Base-by-base conservation (phyloP, 2,888 invertebrate genomes). In the Onthophagus sagittarius region DNA sequence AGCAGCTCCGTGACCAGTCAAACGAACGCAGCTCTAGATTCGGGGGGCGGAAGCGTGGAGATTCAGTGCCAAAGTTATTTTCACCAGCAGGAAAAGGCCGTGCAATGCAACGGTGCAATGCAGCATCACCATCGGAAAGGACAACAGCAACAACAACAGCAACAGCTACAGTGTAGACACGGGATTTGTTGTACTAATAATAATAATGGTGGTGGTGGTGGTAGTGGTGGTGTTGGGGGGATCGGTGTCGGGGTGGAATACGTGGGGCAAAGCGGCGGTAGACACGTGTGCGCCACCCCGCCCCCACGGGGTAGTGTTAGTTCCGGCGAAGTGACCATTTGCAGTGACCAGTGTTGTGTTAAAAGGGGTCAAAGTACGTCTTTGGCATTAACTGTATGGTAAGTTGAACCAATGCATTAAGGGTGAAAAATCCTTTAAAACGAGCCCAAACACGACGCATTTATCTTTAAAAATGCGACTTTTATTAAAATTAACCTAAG, bases 261-360 rank as follows among this genome's bases (percentile, higher is more conserved):
- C 82, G 89, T 90, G 79, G 90, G 90, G 32, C 89, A 89, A 62
- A 89, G 89, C 76, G 90, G 90, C 33, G 90, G 90, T 4, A 86
- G 91, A 73, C 87, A 89, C 77, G 84, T 86, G 63, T 85, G 85
- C 77, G 85, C 85, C 9, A 86, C 85, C 69, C 85, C 86, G 15
- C 85, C 85, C 6, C 83, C 84, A 1, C 80, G 86, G 69, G 82
- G 81, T 11, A 82, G 82, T 77, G 71, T 74, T 63, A 74, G 75
- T 65, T 75, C 77, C 5, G 73, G 75, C 6, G 77, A 77, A 63
- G 80, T 77, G 7, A 76, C 80, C 62, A 72, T 80, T 70, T 83
- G 83, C 75, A 81, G 79, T 71, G 84, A 84, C 69, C 81, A 80
- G 74, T 84, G 85, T 77, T 84, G 83, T 75, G 76, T 80, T 4